Percentiles rank a stretch among this genome's conserved stretches.
Conservation (phyloP, 2,888 invertebrate species). For the Thyatira batis region DNA sequence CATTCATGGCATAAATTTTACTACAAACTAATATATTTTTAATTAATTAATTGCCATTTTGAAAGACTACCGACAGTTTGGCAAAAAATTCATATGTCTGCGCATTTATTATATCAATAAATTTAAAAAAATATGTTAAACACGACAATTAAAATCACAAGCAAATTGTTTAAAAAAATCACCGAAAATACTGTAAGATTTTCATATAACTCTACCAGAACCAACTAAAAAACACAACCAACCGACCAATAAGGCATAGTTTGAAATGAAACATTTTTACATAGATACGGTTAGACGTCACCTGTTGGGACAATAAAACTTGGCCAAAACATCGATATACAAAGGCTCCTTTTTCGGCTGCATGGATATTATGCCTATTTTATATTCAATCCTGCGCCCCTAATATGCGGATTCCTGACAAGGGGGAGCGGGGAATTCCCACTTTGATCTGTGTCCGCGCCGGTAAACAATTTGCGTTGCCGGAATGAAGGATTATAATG, state of each 20-base stretch:
- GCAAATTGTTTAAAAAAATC: no score
- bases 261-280: slow-evolving; percentile 7
- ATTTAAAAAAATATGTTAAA: no score
- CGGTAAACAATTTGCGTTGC: slow-evolving; percentile 1
- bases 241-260: not conserved
- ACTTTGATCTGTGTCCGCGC: slow-evolving; percentile 3
- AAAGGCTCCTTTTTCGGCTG: slow-evolving; percentile 34
- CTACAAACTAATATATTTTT: no score
- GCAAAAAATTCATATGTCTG: no score
- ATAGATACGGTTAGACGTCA: slow-evolving; percentile 14
- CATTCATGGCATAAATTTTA: no score
- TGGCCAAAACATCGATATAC: slow-evolving; percentile 40
- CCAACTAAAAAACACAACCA: not conserved
- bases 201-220: not conserved
- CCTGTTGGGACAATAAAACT: slow-evolving; percentile 35
- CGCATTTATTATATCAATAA: no score
- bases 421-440: slow-evolving; percentile 16
- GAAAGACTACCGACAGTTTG: no score
- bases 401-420: slow-evolving; percentile 33
- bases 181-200: no score
- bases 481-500: not conserved
- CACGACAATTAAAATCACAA: no score
- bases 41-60: no score
- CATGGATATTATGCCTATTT: slow-evolving; percentile 28
- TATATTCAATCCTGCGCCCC: slow-evolving; percentile 29